Evolutionary conservation across 2,888 invertebrate genomes (phyloP).

Genomic region (Amphipyra tragopoginis): DNA sequence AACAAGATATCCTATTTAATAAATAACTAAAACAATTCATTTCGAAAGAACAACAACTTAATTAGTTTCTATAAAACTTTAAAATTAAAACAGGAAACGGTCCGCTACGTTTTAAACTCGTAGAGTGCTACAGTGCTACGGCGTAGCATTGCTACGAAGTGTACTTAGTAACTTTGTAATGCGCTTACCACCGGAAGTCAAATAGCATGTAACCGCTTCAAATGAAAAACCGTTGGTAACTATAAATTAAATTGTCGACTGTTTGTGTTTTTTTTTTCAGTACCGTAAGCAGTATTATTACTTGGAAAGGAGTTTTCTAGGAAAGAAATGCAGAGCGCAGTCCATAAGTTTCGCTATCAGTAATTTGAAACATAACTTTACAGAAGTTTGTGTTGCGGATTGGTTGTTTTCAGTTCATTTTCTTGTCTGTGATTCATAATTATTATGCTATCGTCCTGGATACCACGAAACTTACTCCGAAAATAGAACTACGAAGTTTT

Average conservation of each 20-base stretch:
- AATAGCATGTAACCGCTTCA: conserved; percentile 64
- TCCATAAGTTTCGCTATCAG: not conserved
- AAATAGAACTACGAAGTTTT: too few species aligned
- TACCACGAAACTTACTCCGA: too few species aligned
- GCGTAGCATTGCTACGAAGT: conserved; percentile 63
- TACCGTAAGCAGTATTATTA: conserved; percentile 11
- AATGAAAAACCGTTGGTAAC: conserved; percentile 64
- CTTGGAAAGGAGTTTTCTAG: conserved; percentile 2
- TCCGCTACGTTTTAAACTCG: conserved; percentile 61
- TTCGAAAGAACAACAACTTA: conserved; percentile 61
- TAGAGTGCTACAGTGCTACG: conserved; percentile 57
- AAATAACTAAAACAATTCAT: conserved; percentile 52
- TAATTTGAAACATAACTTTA: conserved; percentile 6
- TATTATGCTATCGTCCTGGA: not conserved
- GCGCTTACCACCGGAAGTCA: conserved; percentile 62
- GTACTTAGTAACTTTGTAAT: conserved; percentile 67
- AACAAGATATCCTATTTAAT: conserved; percentile 33
- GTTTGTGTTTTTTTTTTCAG: conserved; percentile 27
- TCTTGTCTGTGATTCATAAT: not conserved
- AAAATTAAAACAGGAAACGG: conserved; percentile 66
- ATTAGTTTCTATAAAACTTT: conserved; percentile 64
- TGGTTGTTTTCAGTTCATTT: not conserved
- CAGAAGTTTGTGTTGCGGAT: not conserved
- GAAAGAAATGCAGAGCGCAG: conserved; percentile 1
- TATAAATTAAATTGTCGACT: conserved; percentile 58